Conservation (phyloP, 2,797 vertebrate species). For the Avahi laniger region DNA sequence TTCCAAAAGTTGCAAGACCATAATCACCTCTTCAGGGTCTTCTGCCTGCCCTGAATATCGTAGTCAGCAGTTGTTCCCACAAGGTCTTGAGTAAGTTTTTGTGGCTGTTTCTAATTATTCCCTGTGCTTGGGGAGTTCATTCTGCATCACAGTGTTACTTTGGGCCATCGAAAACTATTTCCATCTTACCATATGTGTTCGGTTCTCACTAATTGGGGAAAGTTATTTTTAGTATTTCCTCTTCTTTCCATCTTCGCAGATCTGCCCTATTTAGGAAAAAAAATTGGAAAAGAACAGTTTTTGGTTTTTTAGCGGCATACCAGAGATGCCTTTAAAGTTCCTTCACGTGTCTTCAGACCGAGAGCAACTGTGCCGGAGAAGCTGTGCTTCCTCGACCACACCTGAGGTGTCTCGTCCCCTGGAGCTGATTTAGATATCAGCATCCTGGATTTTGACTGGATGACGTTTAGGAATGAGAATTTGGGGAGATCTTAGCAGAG, state of each 20-base stretch:
- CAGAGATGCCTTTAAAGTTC: slow-evolving; percentile 45
- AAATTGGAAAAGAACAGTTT: background rate
- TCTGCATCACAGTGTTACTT: slow-evolving; percentile 62
- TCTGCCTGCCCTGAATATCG: background rate
- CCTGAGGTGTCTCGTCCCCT: background rate
- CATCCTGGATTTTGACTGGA: background rate
- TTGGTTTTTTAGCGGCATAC: background rate
- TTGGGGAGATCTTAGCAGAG: background rate
- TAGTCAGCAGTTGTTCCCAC: background rate
- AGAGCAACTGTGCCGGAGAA: background rate
- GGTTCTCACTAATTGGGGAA: slow-evolving; percentile 66
- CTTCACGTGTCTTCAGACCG: background rate
- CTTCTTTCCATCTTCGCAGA: slow-evolving; percentile 53
- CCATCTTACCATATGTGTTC: slow-evolving; percentile 69
- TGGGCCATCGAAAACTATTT: slow-evolving; percentile 67
- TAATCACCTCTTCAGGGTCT: background rate
- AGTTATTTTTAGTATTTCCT: slow-evolving; percentile 78
- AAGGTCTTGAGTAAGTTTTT: slow-evolving; percentile 34
- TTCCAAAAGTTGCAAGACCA: background rate
- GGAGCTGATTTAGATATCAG: background rate
- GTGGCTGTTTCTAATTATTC: slow-evolving; percentile 66
- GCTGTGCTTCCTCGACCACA: background rate
- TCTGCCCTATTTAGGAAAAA: slow-evolving; percentile 69
- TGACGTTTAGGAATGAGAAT: background rate
- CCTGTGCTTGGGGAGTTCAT: slow-evolving; percentile 52